Evolutionary conservation across 2,113 vertebrate species (phyloP), one percentile per base, ranked within the genome.

Genomic region (Etheostoma cragini): DNA sequence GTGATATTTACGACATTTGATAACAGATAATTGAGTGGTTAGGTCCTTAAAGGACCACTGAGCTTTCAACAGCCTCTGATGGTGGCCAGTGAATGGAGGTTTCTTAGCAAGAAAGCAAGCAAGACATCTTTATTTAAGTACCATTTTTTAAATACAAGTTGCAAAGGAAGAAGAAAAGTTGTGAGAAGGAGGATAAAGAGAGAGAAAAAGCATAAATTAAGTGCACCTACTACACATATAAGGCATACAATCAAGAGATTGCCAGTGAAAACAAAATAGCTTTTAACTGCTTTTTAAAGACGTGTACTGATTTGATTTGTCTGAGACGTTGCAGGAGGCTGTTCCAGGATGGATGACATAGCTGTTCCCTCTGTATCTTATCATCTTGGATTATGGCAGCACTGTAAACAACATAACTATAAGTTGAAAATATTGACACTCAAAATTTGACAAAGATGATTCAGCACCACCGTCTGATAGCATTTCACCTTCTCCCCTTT

Each of bases 391-490:
- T 49, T 47, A 63, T 7, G 45, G 12, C 6, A 70, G 50, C 14
- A 45, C 60, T 49, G 42, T 38, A 62, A 52, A 72, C 42, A 67
- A 62, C 67, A 68, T 56, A 46, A 60, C 53, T 35, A 56, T 50
- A 45, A 60, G 35, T 22, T 35, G 54, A 73, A 70, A 62, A 72
- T 6, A 53, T 1, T 75, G 26, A 67, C 13, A 17, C 0, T 77
- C 50, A 68, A 45, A 61, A 52, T 78, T 38, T 62, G 65, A 42
- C 5, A 38, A 64, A 56, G 58, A 47, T 60, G 65, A 71, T 15
- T 83, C 70, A 73, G 54, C 33, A 61, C n/a, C 35, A 10, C 19
- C 67, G 45, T 76, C 61, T 82, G 61, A 24, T 53, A 57, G 35
- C 57, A 56, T 63, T n/a, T 60, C 35, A 53, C 35, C 14, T 19